phyloP scores from a whole-genome alignment of 2,888 invertebrate species.

The Caenorhabditis sp. region DNA sequence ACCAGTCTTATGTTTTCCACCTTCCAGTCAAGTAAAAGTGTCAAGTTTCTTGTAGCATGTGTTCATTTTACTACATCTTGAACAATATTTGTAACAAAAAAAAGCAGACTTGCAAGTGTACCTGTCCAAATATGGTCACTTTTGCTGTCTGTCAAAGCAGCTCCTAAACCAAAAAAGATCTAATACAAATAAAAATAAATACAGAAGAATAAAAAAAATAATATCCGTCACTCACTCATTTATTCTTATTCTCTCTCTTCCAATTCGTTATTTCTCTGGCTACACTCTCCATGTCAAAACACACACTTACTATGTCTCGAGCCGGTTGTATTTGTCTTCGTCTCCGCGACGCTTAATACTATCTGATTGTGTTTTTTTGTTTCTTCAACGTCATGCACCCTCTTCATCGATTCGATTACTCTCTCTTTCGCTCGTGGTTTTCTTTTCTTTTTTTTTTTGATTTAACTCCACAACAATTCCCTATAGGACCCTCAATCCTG shows the following conservation, averaged over 20 bases:
- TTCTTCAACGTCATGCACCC: neutral
- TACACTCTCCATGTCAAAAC: neutral
- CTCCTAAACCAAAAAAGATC: neutral
- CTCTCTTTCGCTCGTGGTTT: neutral
- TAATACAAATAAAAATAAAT: neutral
- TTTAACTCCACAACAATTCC: neutral
- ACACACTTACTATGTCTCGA: neutral
- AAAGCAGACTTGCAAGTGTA: neutral
- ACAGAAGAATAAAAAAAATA: constrained; percentile 1
- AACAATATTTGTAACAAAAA: neutral
- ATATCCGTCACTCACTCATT: neutral
- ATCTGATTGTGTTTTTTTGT: neutral
- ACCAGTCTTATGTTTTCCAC: too few relatives aligned
- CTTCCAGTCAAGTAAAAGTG: neutral
- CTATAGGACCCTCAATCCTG: constrained; percentile 1
- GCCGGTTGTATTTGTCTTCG: neutral
- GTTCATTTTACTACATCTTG: neutral
- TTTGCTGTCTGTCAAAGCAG: neutral
- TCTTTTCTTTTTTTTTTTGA: neutral
- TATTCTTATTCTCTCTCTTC: neutral
- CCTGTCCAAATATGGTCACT: neutral
- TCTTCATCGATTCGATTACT: constrained; percentile 6
- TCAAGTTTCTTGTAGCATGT: neutral
- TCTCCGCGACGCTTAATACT: neutral
- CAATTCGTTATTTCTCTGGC: neutral